phyloP scores from a whole-genome alignment of 2,888 invertebrate genomes.

The Idaea dimidiata region DNA sequence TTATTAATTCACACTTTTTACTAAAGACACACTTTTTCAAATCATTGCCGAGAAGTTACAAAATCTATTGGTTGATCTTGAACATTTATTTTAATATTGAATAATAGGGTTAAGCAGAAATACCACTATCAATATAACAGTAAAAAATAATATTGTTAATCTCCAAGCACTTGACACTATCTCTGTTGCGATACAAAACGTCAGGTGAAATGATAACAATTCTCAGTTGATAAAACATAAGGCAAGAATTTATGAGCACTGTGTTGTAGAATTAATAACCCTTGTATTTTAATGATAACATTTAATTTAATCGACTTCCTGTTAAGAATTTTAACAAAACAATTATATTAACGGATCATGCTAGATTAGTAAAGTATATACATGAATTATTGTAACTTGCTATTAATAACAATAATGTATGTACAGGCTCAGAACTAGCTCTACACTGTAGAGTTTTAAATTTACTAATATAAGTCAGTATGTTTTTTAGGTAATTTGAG shows the following conservation, averaged over 20 bases:
- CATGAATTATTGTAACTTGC: not conserved
- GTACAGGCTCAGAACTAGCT: too few species aligned
- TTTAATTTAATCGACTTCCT: not conserved
- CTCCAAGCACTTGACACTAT: not conserved
- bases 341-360: not conserved
- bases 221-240: not conserved
- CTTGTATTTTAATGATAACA: not conserved
- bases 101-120: too few species aligned
- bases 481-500: too few species aligned
- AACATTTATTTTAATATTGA: too few species aligned
- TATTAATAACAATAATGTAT: not conserved
- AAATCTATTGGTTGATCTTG: too few species aligned
- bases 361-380: not conserved
- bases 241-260: not conserved
- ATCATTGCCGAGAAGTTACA: too few species aligned
- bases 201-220: constrained; percentile 2
- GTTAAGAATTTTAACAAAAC: not conserved
- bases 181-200: not conserved
- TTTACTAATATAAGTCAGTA: too few species aligned
- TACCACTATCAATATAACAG: not conserved
- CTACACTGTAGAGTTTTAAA: too few species aligned
- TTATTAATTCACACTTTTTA: too few species aligned
- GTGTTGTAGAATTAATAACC: not conserved
- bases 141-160: constrained; percentile 1
- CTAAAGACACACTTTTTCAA: too few species aligned